Conservation (phyloP, 1,140 invertebrate genomes). For the Penaeus indicus region DNA sequence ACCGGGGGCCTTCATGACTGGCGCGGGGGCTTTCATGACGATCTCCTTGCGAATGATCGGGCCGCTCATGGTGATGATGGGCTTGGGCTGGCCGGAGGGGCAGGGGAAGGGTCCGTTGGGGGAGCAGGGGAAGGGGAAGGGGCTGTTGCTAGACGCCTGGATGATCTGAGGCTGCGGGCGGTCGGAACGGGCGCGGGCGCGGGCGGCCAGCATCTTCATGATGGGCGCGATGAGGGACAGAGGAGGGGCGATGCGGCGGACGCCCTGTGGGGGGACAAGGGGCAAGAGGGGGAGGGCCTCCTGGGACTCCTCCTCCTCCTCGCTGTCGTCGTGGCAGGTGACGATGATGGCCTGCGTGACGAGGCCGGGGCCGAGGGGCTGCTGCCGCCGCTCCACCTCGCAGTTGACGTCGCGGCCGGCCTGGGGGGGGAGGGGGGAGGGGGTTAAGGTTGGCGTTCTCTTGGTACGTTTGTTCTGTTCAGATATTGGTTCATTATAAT, state of each 20-base stretch:
- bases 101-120: background rate
- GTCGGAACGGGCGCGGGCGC: background rate
- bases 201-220: conserved; percentile 53
- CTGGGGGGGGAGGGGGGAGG: background rate
- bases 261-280: conserved; percentile 1
- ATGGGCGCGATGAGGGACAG: conserved; percentile 45
- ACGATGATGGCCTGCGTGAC: conserved; percentile 55
- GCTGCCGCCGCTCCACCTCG: conserved; percentile 56
- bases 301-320: background rate
- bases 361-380: conserved; percentile 41
- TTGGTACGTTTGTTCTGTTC: too few species aligned
- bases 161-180: background rate
- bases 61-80: background rate
- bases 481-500: too few species aligned
- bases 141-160: background rate
- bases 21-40: background rate
- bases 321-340: conserved; percentile 35
- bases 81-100: conserved; percentile 3
- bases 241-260: conserved; percentile 24
- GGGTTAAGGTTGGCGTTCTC: too few species aligned
- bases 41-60: conserved; percentile 11
- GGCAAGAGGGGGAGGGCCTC: too few species aligned
- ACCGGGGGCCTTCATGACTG: background rate
- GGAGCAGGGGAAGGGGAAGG: background rate
- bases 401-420: conserved; percentile 56